Percentiles rank a stretch among this genome's conserved stretches.
phyloP scores from a whole-genome alignment of 2,797 vertebrate species.

The Phoebastria nigripes region DNA sequence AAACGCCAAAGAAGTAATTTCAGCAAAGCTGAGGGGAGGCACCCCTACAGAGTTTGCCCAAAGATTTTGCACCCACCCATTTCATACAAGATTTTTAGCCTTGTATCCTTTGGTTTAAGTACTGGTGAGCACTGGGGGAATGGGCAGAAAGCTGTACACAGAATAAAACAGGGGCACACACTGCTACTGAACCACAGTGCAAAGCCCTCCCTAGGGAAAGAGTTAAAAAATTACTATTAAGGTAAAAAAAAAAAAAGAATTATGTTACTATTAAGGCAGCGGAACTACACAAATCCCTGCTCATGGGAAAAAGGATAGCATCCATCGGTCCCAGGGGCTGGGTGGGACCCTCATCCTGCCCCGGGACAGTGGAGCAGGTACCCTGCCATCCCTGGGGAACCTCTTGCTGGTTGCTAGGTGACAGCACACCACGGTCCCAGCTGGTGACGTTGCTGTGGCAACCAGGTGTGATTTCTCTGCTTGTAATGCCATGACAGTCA shows the following conservation, averaged over 20 bases:
- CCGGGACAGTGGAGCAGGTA: not conserved
- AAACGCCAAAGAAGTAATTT: not conserved
- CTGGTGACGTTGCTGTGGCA: slow-evolving; percentile 65
- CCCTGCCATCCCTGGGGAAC: not conserved
- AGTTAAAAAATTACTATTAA: not conserved
- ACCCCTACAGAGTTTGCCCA: not conserved
- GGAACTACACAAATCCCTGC: not conserved
- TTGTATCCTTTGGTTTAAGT: not conserved
- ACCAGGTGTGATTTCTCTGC: slow-evolving; percentile 54
- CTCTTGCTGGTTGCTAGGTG: slow-evolving; percentile 56
- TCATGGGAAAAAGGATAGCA: not conserved
- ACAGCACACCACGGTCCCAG: slow-evolving; percentile 41
- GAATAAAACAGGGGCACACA: not conserved
- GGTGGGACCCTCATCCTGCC: not conserved
- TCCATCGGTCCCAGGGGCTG: not conserved
- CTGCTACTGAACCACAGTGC: not conserved
- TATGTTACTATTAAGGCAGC: not conserved
- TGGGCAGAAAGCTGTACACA: not conserved
- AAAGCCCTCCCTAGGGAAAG: not conserved
- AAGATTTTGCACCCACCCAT: not conserved
- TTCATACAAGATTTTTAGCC: not conserved
- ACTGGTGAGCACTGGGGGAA: not conserved
- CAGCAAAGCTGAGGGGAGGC: not conserved
- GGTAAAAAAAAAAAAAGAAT: not conserved
- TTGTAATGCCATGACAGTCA: not conserved